Conservation (phyloP, 2,113 vertebrate species). For the Macrotis lagotis region DNA sequence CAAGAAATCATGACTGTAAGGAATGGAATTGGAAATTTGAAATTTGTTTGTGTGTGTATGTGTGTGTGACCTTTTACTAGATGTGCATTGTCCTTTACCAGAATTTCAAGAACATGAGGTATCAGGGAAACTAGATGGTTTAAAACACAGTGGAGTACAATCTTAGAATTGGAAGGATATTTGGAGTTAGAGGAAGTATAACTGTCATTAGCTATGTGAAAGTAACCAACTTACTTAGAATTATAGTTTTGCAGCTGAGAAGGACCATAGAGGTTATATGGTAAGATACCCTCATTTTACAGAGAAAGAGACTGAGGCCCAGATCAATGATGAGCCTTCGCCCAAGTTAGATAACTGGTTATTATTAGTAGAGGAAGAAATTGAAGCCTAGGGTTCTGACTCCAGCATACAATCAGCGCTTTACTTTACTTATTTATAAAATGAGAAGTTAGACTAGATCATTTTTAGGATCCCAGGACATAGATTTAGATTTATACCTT, state of each 20-base stretch:
- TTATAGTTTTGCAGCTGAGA: too few species aligned
- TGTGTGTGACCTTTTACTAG: background rate
- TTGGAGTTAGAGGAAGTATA: background rate
- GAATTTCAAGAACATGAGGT: background rate
- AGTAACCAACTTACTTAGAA: too few species aligned
- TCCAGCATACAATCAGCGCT: too few species aligned
- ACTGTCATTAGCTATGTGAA: too few species aligned
- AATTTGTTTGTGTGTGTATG: background rate
- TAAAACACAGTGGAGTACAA: background rate
- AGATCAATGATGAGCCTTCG: background rate
- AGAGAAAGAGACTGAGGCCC: background rate
- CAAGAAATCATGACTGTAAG: background rate
- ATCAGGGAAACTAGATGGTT: background rate
- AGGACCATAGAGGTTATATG: too few species aligned
- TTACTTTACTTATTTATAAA: too few species aligned
- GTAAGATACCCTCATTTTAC: background rate
- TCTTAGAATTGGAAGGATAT: background rate
- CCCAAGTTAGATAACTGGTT: background rate
- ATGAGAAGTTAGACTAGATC: too few species aligned
- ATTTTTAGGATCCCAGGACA: too few species aligned
- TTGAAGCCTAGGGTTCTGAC: background rate
- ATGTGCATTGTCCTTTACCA: background rate
- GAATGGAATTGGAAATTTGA: background rate
- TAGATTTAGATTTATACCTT: too few species aligned
- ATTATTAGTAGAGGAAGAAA: slow-evolving; percentile 7